Evolutionary conservation across 2,797 vertebrate species (phyloP), one percentile per base, ranked within the genome.

Genomic region (Astyanax mexicanus): DNA sequence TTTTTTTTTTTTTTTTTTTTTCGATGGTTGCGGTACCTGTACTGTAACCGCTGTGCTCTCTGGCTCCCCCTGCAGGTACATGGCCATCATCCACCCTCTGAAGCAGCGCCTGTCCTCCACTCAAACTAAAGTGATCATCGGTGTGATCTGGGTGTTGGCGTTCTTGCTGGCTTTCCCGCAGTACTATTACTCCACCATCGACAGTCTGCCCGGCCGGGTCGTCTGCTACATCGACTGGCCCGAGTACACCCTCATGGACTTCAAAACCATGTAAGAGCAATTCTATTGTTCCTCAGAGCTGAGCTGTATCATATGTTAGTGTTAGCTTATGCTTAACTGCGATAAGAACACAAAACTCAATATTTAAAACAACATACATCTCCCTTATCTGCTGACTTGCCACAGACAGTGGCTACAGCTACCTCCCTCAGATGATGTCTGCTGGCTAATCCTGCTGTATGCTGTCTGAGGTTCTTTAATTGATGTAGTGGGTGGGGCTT

Each of bases 61-160:
- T n/a, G 44, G 42, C 40, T 49, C 57, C 0, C 40, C 60, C 4
- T 67, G 17, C 90, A 99, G 98, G 92, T 99, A 99, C 89, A 92
- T 98, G 96, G 97, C 97, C 73, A 99, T 99, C 87, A 98, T 98
- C 83, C 96, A 98, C 78, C 98, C 97, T 0, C 92, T 99, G 79
- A 92, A 96, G 87, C 97, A 97, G 72, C 94, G 97, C 37, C 94
- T 99, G 84, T 97, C 98, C 0, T 95, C 97, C 75, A 93, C 93
- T 0, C 95, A 96, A 91, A 99, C 97, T 80, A 97, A 95, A 80
- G 92, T 96, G 62, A 92, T 97, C 74, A 94, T 99, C 9, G 92
- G 78, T 0, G 81, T 96, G 75, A 98, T 98, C 92, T 99, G 98
- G 98, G 77, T 93, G 4, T 90, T 99, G 86, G 97, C 98, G 0